phyloP scores from a whole-genome alignment of 2,113 vertebrate species.

The Oostethus manadensis region DNA sequence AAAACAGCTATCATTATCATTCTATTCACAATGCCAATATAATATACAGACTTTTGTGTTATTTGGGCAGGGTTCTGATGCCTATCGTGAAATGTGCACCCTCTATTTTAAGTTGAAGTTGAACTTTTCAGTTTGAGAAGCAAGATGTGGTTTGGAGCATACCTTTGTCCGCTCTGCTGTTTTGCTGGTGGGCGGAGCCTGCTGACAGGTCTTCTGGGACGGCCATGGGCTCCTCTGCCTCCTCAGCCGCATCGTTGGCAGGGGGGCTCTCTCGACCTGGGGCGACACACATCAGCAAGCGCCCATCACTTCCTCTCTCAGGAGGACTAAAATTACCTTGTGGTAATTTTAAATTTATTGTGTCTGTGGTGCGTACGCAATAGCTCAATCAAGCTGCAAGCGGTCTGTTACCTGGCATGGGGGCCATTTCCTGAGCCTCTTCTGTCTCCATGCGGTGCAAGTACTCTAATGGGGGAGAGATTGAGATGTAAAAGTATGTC shows the following conservation, averaged over 20 bases:
- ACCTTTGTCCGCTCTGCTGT: conserved; percentile 78
- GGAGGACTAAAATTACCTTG: conserved; percentile 36
- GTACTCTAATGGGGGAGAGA: conserved; percentile 79
- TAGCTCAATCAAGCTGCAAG: conserved; percentile 48
- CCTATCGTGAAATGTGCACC: too few species aligned
- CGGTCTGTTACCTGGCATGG: conserved; percentile 88
- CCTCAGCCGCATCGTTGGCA: conserved; percentile 81
- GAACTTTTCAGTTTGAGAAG: conserved; percentile 2
- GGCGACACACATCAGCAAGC: conserved; percentile 44
- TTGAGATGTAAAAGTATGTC: conserved; percentile 51
- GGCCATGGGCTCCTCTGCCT: conserved; percentile 94
- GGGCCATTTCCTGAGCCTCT: conserved; percentile 94
- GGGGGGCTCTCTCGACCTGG: conserved; percentile 87
- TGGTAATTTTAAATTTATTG: conserved; percentile 38
- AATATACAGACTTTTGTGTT: neutral
- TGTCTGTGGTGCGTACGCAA: conserved; percentile 35
- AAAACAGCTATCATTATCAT: too few species aligned
- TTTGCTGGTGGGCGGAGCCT: conserved; percentile 81
- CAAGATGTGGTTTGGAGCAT: conserved; percentile 59
- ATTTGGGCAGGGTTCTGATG: too few species aligned
- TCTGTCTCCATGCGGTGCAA: conserved; percentile 95
- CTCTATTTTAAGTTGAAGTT: neutral
- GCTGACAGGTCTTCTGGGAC: conserved; percentile 96
- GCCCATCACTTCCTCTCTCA: conserved; percentile 46
- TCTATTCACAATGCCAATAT: too few species aligned